A percentile compares a stretch with the other conserved stretches of the same genome.
Conservation (phyloP, 2,797 vertebrate species). For the Liparis tanakae region DNA sequence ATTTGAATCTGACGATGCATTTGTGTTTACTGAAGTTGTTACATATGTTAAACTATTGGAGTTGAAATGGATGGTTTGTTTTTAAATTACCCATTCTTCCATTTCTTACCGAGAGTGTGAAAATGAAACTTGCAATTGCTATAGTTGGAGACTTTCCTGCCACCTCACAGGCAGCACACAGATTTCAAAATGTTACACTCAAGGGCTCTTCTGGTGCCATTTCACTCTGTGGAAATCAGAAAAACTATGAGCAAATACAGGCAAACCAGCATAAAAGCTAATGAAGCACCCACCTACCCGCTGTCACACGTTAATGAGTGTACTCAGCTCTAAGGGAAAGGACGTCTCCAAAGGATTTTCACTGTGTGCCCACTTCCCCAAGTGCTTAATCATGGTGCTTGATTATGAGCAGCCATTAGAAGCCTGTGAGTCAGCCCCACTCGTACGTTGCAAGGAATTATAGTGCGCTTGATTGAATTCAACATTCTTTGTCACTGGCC, state of each 20-base stretch:
- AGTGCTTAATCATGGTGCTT: constrained; percentile 82
- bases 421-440: constrained; percentile 75
- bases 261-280: constrained; percentile 74
- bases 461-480: constrained; percentile 75
- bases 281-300: constrained; percentile 78
- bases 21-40: constrained; percentile 26
- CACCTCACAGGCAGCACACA: constrained; percentile 28
- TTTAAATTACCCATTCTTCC: constrained; percentile 4
- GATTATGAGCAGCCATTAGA: constrained; percentile 80
- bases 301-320: constrained; percentile 75
- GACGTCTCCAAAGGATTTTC: constrained; percentile 77
- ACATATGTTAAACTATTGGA: constrained; percentile 34
- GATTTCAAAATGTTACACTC: constrained; percentile 65
- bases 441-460: constrained; percentile 76
- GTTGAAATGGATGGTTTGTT: constrained; percentile 32
- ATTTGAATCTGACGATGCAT: background rate
- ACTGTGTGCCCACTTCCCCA: constrained; percentile 75
- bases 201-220: constrained; percentile 67
- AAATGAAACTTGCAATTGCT: constrained; percentile 55
- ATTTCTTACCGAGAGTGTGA: constrained; percentile 44
- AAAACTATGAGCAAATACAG: constrained; percentile 71
- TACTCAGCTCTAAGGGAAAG: constrained; percentile 78
- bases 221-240: constrained; percentile 65
- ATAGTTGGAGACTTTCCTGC: constrained; percentile 53
- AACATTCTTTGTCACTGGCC: constrained; percentile 63